These are phyloP conservation scores for Drosophila meridionalis DNA, from an alignment of 2,888 invertebrate genomes.

Conservation along the genomic window DNA sequence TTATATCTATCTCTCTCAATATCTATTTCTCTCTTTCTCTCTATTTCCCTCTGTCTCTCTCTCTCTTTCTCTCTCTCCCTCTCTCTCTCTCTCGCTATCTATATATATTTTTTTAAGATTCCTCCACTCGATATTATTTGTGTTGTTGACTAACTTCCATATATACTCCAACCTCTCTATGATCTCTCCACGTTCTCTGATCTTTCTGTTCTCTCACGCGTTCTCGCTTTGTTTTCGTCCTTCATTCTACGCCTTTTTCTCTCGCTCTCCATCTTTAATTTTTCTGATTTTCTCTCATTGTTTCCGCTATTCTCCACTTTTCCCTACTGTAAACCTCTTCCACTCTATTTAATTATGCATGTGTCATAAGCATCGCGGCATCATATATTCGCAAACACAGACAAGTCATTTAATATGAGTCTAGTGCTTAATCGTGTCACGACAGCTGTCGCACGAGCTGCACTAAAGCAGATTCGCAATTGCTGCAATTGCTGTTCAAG, in stretches of 20 bases:
- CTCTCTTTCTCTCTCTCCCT: neutral
- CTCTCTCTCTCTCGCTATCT: neutral
- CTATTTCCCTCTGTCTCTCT: neutral
- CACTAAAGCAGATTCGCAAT: neutral
- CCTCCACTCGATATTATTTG: too few species aligned
- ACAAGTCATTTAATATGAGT: neutral
- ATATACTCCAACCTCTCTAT: too few species aligned
- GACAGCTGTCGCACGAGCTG: slow-evolving; percentile 5
- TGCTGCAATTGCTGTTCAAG: slow-evolving; percentile 18
- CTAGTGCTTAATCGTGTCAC: slow-evolving; percentile 11
- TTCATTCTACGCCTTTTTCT: too few species aligned
- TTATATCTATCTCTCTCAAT: neutral
- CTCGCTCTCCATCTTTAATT: neutral
- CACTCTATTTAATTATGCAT: neutral
- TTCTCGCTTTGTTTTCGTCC: too few species aligned
- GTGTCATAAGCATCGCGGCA: neutral
- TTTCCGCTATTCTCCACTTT: too few species aligned
- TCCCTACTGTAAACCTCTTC: too few species aligned
- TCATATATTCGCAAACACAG: too few species aligned
- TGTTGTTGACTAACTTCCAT: too few species aligned
- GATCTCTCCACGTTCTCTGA: too few species aligned
- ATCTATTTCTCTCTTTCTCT: neutral
- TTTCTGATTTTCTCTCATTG: neutral
- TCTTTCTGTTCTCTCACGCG: too few species aligned
- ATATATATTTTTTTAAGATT: too few species aligned